These are phyloP conservation scores for Panzeria rudis DNA, from an alignment of 2,888 invertebrate species.

Conservation along the genomic window DNA sequence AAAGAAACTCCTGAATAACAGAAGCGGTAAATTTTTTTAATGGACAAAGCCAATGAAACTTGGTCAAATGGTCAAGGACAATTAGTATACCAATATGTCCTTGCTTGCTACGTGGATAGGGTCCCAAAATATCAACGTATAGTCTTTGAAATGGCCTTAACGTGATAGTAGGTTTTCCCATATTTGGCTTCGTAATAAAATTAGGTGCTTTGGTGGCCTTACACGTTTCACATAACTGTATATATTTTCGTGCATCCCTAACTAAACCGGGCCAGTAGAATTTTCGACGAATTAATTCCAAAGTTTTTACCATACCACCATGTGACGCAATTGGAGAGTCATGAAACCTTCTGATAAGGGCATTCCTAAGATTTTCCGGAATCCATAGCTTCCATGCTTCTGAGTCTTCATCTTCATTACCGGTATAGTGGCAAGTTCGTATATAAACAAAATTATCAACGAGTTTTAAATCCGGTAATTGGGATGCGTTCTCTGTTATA, in stretches of 20 bases:
- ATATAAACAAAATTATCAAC: too few relatives aligned
- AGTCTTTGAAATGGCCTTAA: constrained; percentile 15
- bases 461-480: too few relatives aligned
- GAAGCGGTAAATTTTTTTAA: too few relatives aligned
- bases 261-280: constrained; percentile 4
- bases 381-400: constrained; percentile 37
- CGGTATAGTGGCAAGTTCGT: too few relatives aligned
- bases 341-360: background rate
- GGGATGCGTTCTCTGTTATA: too few relatives aligned
- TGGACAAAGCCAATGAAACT: too few relatives aligned
- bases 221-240: too few relatives aligned
- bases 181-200: background rate
- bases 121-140: constrained; percentile 51
- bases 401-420: background rate
- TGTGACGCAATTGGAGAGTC: background rate
- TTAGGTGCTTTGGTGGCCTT: constrained; percentile 19
- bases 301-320: background rate
- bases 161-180: background rate
- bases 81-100: constrained; percentile 26
- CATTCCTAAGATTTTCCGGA: background rate
- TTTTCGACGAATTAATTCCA: background rate
- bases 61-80: background rate
- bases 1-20: too few relatives aligned
- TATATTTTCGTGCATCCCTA: constrained; percentile 1
- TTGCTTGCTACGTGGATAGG: constrained; percentile 63